Evolutionary conservation across 2,113 vertebrate species (phyloP).

Genomic region (Rhizomys pruinosus): DNA sequence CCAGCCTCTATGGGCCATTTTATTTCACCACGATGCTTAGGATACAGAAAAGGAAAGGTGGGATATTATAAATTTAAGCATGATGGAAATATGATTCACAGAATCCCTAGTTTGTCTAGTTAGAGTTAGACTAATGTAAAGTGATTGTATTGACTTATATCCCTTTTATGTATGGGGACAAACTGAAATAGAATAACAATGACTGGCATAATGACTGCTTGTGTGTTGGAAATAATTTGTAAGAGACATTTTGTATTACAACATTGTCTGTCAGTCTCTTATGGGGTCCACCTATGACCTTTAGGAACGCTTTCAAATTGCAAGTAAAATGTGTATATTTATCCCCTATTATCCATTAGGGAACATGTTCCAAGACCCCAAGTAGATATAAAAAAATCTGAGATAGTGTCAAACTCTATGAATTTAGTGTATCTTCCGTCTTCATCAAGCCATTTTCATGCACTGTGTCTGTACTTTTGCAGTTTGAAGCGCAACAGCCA

Average conservation of each 20-base stretch:
- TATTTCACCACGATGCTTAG: slow-evolving; percentile 1
- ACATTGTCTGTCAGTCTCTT: neutral
- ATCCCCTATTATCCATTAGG: neutral
- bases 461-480: neutral
- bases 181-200: neutral
- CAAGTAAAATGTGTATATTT: slow-evolving; percentile 20
- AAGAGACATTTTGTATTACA: neutral
- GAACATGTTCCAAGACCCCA: neutral
- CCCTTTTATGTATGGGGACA: neutral
- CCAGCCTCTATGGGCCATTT: neutral
- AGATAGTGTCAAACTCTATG: neutral
- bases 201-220: neutral
- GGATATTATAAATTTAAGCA: neutral
- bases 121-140: neutral
- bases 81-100: neutral
- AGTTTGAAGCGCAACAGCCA: neutral
- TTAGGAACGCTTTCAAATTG: slow-evolving; percentile 52
- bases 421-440: neutral
- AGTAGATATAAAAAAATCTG: neutral
- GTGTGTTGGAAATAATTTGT: slow-evolving; percentile 13
- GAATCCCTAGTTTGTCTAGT: too few species aligned
- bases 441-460: neutral
- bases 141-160: neutral
- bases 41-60: slow-evolving; percentile 40
- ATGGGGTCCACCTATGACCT: neutral